Percentiles rank a stretch among this genome's conserved stretches.
Evolutionary conservation across 2,113 vertebrate genomes (phyloP).

Genomic region (Columba livia): DNA sequence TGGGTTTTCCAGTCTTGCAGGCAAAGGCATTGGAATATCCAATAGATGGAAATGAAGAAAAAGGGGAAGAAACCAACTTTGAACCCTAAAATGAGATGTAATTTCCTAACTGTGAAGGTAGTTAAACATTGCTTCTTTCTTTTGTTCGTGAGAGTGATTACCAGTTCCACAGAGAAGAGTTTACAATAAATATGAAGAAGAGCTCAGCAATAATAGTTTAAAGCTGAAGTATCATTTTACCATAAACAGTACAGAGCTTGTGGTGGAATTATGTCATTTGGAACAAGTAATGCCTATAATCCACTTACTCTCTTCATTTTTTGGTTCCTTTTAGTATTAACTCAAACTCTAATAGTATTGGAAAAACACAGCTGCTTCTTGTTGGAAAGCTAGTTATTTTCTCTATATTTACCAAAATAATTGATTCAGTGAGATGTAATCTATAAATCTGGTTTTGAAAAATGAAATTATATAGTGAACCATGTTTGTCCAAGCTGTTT

Average conservation of each 20-base stretch:
- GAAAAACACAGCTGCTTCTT: slow-evolving; percentile 55
- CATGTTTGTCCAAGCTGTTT: slow-evolving; percentile 37
- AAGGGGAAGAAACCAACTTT: not conserved
- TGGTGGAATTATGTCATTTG: slow-evolving; percentile 38
- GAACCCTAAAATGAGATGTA: not conserved
- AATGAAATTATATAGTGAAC: slow-evolving; percentile 29
- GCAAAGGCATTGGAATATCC: not conserved
- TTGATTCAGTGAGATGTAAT: slow-evolving; percentile 22
- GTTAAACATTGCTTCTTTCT: not conserved
- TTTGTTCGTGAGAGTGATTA: not conserved
- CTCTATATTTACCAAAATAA: slow-evolving; percentile 25
- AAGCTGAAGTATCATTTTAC: slow-evolving; percentile 32
- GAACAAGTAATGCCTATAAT: slow-evolving; percentile 39
- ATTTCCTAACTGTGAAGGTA: not conserved
- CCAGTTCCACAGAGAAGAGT: not conserved
- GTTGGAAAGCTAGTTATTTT: slow-evolving; percentile 34
- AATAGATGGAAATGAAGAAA: not conserved
- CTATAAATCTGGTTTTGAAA: slow-evolving; percentile 50
- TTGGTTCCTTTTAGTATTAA: slow-evolving; percentile 53
- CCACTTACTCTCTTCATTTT: slow-evolving; percentile 18
- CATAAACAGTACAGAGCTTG: slow-evolving; percentile 32
- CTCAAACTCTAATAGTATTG: slow-evolving; percentile 46
- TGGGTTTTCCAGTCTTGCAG: not conserved
- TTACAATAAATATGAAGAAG: slow-evolving; percentile 26
- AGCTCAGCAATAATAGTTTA: slow-evolving; percentile 14